phyloP scores from a whole-genome alignment of 2,888 invertebrate species.

The Malacosoma neustria region DNA sequence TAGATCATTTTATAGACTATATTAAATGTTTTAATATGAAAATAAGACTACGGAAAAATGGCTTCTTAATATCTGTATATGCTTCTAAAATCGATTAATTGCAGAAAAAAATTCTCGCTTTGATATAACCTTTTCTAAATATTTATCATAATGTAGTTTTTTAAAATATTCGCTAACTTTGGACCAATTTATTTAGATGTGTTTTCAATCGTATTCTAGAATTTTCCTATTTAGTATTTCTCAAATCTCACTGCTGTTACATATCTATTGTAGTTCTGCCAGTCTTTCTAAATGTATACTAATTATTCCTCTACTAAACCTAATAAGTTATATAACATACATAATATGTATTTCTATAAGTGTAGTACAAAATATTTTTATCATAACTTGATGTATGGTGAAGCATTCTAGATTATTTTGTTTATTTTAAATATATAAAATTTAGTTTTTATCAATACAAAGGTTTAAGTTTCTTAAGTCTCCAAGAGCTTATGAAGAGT shows the following conservation, averaged over 20 bases:
- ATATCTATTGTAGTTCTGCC: not conserved
- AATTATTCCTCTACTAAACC: too few species aligned
- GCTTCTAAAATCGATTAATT: slow-evolving; percentile 3
- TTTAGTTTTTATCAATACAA: too few species aligned
- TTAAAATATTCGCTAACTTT: slow-evolving; percentile 27
- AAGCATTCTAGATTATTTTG: too few species aligned
- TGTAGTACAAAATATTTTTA: too few species aligned
- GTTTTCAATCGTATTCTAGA: too few species aligned
- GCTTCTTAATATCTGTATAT: not conserved
- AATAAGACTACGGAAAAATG: slow-evolving; percentile 2
- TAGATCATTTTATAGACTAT: slow-evolving; percentile 9
- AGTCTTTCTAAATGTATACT: not conserved
- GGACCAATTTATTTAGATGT: slow-evolving; percentile 35
- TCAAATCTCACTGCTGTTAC: not conserved
- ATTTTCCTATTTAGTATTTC: not conserved
- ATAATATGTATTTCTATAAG: too few species aligned
- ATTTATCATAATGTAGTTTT: slow-evolving; percentile 9
- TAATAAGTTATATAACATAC: too few species aligned
- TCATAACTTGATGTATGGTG: too few species aligned
- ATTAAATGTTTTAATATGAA: slow-evolving; percentile 8
- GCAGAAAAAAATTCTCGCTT: slow-evolving; percentile 1
- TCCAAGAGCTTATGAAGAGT: too few species aligned
- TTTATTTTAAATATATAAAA: too few species aligned
- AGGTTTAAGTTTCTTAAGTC: too few species aligned
- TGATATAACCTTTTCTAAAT: slow-evolving; percentile 13